Evolutionary conservation across 2,797 vertebrate species (phyloP).

Genomic region (Acrossocheilus wenchowensis): DNA sequence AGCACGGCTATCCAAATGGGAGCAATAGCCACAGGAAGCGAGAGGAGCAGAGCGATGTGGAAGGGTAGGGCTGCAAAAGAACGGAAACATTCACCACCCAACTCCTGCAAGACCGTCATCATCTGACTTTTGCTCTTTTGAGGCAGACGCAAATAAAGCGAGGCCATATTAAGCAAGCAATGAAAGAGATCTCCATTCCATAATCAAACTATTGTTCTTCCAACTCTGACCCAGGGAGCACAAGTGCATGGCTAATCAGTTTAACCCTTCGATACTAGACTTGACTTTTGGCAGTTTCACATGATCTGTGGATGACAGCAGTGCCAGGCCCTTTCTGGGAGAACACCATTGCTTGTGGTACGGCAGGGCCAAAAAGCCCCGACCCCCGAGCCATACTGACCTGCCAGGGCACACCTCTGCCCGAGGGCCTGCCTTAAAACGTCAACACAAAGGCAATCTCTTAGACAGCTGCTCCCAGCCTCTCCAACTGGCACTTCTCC

Average conservation of each 20-base stretch:
- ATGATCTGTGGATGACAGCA: slow-evolving; percentile 79
- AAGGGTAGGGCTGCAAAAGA: slow-evolving; percentile 70
- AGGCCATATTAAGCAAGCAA: slow-evolving; percentile 71
- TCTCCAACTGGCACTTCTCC: slow-evolving; percentile 77
- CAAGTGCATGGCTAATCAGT: slow-evolving; percentile 83
- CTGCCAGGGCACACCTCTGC: slow-evolving; percentile 77
- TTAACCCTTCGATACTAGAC: slow-evolving; percentile 75
- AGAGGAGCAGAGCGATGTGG: slow-evolving; percentile 68
- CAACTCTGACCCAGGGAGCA: slow-evolving; percentile 77
- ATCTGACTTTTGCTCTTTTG: slow-evolving; percentile 74
- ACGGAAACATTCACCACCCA: slow-evolving; percentile 71
- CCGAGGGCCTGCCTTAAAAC: slow-evolving; percentile 79
- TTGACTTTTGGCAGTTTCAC: slow-evolving; percentile 73
- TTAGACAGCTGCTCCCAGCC: slow-evolving; percentile 77
- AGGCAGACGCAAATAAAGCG: slow-evolving; percentile 48
- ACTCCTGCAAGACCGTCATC: slow-evolving; percentile 71
- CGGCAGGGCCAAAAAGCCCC: slow-evolving; percentile 79
- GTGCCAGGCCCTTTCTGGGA: slow-evolving; percentile 76
- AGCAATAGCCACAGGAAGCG: slow-evolving; percentile 54
- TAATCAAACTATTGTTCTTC: slow-evolving; percentile 83
- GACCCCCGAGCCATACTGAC: slow-evolving; percentile 79
- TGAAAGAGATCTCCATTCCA: slow-evolving; percentile 76
- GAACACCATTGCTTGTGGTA: slow-evolving; percentile 71
- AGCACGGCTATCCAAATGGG: slow-evolving; percentile 42
- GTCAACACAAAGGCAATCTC: slow-evolving; percentile 76